Conservation (phyloP, 1,140 invertebrate genomes). For the Mylabris phalerata region DNA sequence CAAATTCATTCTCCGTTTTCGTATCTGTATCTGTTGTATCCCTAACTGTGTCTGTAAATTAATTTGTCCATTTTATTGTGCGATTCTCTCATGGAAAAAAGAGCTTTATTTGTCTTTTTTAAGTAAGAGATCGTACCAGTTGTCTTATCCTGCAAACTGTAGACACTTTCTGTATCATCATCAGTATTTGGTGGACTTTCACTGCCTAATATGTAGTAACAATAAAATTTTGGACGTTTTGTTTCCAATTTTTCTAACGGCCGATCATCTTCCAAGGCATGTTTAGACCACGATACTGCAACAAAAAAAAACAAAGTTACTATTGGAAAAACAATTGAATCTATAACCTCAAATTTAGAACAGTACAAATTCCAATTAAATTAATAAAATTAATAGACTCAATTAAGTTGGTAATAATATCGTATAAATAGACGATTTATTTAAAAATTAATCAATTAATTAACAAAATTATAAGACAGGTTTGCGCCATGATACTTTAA, state of each 20-base stretch:
- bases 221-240: slow-evolving; percentile 21
- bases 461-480: too few relatives aligned
- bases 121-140: slow-evolving; percentile 33
- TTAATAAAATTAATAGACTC: too few relatives aligned
- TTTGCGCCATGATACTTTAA: too few relatives aligned
- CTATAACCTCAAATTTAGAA: too few relatives aligned
- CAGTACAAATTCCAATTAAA: too few relatives aligned
- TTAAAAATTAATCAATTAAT: too few relatives aligned
- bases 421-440: too few relatives aligned
- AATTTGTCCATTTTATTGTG: slow-evolving; percentile 1
- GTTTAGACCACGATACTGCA: slow-evolving; percentile 19
- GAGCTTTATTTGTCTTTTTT: not conserved
- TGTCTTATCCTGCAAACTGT: slow-evolving; percentile 37
- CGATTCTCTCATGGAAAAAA: too few relatives aligned
- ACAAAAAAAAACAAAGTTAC: not conserved
- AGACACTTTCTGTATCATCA: slow-evolving; percentile 38
- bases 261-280: slow-evolving; percentile 5
- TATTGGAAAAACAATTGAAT: too few relatives aligned
- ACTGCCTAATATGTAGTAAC: slow-evolving; percentile 30
- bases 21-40: slow-evolving; percentile 37
- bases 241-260: slow-evolving; percentile 5
- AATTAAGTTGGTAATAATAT: too few relatives aligned
- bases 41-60: slow-evolving; percentile 36
- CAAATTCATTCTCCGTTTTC: slow-evolving; percentile 25
- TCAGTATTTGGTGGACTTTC: slow-evolving; percentile 33